phyloP scores from a whole-genome alignment of 2,797 vertebrate species.

The Natrix natrix region DNA sequence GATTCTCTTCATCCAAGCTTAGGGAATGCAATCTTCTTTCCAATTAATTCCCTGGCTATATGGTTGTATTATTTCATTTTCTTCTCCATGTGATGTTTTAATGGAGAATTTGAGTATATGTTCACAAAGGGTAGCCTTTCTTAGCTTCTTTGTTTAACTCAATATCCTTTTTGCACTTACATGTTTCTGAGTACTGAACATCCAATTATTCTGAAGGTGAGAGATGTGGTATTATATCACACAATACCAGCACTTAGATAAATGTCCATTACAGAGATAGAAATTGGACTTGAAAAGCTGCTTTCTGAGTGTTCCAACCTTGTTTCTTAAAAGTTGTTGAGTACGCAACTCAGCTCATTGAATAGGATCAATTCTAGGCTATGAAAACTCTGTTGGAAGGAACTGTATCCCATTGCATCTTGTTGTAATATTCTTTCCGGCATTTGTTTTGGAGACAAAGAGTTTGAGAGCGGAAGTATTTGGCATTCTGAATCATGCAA shows the following conservation, averaged over 20 bases:
- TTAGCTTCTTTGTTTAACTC: neutral
- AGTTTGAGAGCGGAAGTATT: neutral
- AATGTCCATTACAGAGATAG: slow-evolving; percentile 19
- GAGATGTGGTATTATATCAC: slow-evolving; percentile 1
- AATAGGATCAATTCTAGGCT: neutral
- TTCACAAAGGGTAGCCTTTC: neutral
- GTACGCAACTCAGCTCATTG: neutral
- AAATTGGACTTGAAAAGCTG: neutral
- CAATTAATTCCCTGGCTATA: neutral
- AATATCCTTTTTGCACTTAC: neutral
- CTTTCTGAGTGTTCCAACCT: neutral
- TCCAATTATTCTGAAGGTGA: neutral
- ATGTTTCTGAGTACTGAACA: neutral
- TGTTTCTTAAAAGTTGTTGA: neutral
- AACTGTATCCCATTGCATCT: neutral
- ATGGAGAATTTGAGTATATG: neutral
- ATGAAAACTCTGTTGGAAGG: neutral
- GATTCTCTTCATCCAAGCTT: neutral
- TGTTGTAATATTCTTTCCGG: neutral
- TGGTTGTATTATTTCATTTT: neutral
- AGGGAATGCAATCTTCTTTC: neutral
- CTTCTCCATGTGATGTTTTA: neutral
- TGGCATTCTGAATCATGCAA: neutral
- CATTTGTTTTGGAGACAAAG: neutral
- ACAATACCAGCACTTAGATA: neutral